phyloP scores from a whole-genome alignment of 2,113 vertebrate species.

The Xenotilapia caudafasciata region DNA sequence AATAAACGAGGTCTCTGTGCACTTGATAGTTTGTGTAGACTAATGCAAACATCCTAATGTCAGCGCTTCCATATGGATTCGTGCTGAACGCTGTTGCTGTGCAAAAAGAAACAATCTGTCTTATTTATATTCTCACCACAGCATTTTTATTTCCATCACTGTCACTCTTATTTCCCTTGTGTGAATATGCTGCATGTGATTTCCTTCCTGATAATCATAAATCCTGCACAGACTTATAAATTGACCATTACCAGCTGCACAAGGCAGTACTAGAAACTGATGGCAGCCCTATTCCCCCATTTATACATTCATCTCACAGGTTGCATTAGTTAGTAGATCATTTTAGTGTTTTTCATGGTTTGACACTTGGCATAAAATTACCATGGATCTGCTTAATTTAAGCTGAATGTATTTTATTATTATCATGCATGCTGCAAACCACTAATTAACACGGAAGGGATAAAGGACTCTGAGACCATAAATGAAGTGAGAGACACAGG shows the following conservation, averaged over 20 bases:
- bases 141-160: not conserved
- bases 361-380: not conserved
- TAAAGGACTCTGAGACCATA: not conserved
- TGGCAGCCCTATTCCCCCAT: not conserved
- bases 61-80: not conserved
- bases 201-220: constrained; percentile 33
- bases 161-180: not conserved
- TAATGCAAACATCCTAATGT: constrained; percentile 4
- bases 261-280: not conserved
- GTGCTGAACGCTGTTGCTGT: not conserved
- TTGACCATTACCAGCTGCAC: not conserved
- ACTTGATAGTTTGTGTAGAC: not conserved
- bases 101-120: not conserved
- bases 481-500: not conserved
- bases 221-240: constrained; percentile 14
- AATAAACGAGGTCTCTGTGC: not conserved
- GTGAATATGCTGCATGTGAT: not conserved
- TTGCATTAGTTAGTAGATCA: not conserved
- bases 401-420: not conserved
- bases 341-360: not conserved
- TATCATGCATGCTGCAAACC: not conserved
- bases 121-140: constrained; percentile 28
- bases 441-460: not conserved
- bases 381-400: not conserved
- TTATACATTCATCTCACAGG: not conserved